Percentiles rank a stretch among this genome's conserved stretches.
Evolutionary conservation across 1,140 invertebrate genomes (phyloP).

Genomic region (Camponotus pennsylvanicus): DNA sequence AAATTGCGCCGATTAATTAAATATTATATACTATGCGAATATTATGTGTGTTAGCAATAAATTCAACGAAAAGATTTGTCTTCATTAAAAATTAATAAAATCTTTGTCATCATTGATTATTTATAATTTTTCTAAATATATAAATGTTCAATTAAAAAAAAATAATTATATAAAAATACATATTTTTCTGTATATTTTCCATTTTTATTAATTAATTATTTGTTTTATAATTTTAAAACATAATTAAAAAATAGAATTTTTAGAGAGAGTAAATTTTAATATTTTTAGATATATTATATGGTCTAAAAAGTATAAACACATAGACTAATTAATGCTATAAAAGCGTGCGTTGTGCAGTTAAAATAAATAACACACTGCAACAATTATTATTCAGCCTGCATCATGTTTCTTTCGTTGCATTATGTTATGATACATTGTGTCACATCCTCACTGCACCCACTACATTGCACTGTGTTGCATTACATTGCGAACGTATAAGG

Average conservation of each 20-base stretch:
- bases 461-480: background rate
- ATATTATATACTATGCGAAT: slow-evolving; percentile 74
- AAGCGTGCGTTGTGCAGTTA: background rate
- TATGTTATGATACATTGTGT: background rate
- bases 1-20: slow-evolving; percentile 71
- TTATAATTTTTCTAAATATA: too few species aligned
- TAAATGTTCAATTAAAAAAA: too few species aligned
- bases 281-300: background rate
- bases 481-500: background rate
- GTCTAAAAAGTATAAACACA: too few species aligned
- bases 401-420: background rate
- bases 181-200: too few species aligned
- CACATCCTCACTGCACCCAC: background rate
- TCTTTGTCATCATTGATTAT: too few species aligned
- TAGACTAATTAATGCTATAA: background rate
- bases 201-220: too few species aligned
- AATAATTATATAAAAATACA: too few species aligned
- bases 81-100: background rate
- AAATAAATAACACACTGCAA: background rate
- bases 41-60: slow-evolving; percentile 75
- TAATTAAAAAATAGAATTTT: background rate
- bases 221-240: too few species aligned
- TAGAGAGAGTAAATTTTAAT: background rate
- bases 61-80: slow-evolving; percentile 56
- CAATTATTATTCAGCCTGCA: background rate